Percentiles rank a stretch among this genome's conserved stretches.
phyloP scores from a whole-genome alignment of 1,140 invertebrate genomes.

The Patella vulgata region DNA sequence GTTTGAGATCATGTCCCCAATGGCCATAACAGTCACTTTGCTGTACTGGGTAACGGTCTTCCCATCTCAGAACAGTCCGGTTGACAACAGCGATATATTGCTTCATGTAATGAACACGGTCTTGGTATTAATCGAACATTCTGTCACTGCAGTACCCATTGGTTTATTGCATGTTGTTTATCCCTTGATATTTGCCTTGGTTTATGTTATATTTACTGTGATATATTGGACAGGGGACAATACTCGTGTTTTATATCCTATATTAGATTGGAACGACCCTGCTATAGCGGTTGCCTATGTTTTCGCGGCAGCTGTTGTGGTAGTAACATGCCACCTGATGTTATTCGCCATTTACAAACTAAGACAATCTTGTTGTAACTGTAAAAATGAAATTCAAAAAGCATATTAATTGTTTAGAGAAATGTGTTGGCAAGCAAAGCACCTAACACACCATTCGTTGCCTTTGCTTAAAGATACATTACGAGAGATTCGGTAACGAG shows the following conservation, averaged over 20 bases:
- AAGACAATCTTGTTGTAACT: too few species aligned
- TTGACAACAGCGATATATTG: constrained; percentile 46
- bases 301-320: constrained; percentile 31
- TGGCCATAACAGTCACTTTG: constrained; percentile 44
- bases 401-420: too few species aligned
- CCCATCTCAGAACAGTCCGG: constrained; percentile 16
- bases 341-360: too few species aligned
- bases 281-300: constrained; percentile 37
- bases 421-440: too few species aligned
- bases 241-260: constrained; percentile 45
- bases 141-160: constrained; percentile 41
- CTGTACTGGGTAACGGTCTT: constrained; percentile 46
- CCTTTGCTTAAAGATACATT: too few species aligned
- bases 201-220: constrained; percentile 47
- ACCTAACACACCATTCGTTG: too few species aligned
- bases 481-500: too few species aligned
- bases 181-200: constrained; percentile 39
- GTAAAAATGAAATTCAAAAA: too few species aligned
- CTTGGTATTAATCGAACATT: constrained; percentile 44
- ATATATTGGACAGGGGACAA: constrained; percentile 53
- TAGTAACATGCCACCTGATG: too few species aligned
- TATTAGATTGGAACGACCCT: constrained; percentile 54
- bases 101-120: constrained; percentile 49
- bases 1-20: constrained; percentile 33
- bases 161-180: constrained; percentile 47